Conservation (phyloP, 2,888 invertebrate genomes). For the Lucinisca nassula region DNA sequence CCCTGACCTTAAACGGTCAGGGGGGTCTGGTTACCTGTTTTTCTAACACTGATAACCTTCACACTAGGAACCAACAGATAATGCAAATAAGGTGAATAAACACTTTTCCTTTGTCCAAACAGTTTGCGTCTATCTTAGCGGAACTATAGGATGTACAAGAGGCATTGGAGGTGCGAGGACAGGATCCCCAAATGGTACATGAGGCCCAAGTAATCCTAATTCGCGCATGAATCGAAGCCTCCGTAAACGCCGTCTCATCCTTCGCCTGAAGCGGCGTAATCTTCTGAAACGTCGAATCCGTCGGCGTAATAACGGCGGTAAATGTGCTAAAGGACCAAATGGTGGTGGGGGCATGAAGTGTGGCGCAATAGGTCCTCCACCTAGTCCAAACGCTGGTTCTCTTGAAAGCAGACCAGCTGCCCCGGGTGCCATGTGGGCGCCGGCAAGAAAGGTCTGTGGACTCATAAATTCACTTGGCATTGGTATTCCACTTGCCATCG, state of each 20-base stretch:
- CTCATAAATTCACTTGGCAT: not conserved
- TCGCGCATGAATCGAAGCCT: not conserved
- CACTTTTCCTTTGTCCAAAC: too few relatives aligned
- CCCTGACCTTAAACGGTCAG: too few relatives aligned
- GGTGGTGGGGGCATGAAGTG: not conserved
- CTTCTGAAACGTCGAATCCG: not conserved
- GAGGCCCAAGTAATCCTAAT: not conserved
- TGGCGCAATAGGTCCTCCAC: not conserved
- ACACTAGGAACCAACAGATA: too few relatives aligned
- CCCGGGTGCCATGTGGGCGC: not conserved
- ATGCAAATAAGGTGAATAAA: too few relatives aligned
- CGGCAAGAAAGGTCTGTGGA: not conserved
- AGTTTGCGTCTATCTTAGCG: too few relatives aligned
- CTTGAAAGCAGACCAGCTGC: too few relatives aligned
- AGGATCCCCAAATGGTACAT: not conserved
- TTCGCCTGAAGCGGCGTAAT: not conserved
- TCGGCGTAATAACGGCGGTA: not conserved
- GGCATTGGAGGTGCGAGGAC: too few relatives aligned
- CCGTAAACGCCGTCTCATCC: not conserved
- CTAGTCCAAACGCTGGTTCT: not conserved
- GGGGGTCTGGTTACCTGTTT: too few relatives aligned
- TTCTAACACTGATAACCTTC: too few relatives aligned
- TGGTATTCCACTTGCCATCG: not conserved
- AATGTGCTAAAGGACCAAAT: not conserved
- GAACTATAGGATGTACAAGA: too few relatives aligned